Conservation (phyloP, 2,888 invertebrate genomes). For the Cataglyphis rosenhaueri region DNA sequence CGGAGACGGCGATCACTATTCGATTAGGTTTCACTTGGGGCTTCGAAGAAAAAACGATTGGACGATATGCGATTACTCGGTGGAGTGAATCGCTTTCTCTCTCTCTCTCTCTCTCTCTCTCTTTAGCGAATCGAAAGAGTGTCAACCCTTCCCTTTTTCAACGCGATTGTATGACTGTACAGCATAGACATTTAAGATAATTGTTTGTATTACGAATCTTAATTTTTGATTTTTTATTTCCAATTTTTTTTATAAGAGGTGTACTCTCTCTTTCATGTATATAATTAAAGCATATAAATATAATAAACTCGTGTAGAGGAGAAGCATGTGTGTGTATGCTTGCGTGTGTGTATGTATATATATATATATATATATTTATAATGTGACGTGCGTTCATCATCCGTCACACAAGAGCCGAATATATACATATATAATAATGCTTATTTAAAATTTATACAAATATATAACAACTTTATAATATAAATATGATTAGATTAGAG, state of each 20-base stretch:
- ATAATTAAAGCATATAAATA: neutral
- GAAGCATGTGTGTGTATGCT: no score
- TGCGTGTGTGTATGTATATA: no score
- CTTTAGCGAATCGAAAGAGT: neutral
- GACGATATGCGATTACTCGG: slow-evolving; percentile 28
- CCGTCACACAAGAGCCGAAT: no score
- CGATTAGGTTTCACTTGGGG: slow-evolving; percentile 68
- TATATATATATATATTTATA: no score
- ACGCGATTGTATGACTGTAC: neutral
- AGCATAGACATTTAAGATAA: neutral
- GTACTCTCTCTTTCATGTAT: neutral
- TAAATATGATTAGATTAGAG: no score
- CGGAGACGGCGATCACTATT: slow-evolving; percentile 59
- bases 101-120: neutral
- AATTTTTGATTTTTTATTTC: neutral
- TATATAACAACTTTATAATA: no score
- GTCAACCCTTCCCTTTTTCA: slow-evolving; percentile 18
- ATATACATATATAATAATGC: no score
- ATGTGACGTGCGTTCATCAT: no score
- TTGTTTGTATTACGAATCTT: neutral
- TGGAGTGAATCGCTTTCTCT: neutral
- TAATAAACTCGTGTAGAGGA: no score
- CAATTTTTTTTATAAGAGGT: neutral
- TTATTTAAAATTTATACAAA: no score
- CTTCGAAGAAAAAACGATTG: slow-evolving; percentile 40